Evolutionary conservation across 1,140 invertebrate species (phyloP).

Genomic region (Charaxes varanes): DNA sequence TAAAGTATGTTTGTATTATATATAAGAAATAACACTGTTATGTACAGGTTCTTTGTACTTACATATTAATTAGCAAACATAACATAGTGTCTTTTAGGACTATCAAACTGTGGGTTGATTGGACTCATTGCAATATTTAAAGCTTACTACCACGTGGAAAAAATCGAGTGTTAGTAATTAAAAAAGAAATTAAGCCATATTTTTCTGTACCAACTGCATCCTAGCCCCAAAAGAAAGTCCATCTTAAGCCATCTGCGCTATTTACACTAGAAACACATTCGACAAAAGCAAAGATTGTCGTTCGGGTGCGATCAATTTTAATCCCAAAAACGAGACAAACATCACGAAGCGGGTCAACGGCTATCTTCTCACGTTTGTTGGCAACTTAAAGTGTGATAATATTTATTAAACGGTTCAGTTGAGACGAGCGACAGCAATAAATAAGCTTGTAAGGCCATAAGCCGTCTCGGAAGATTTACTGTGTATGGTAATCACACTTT

Average conservation of each 20-base stretch:
- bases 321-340: conserved; percentile 67
- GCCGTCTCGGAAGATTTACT: conserved; percentile 65
- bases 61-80: too few relatives aligned
- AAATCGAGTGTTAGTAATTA: too few relatives aligned
- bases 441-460: conserved; percentile 62
- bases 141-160: too few relatives aligned
- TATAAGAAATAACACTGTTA: too few relatives aligned
- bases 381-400: conserved; percentile 70
- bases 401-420: conserved; percentile 70
- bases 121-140: too few relatives aligned
- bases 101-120: too few relatives aligned
- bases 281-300: conserved; percentile 60
- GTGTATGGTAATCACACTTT: conserved; percentile 54
- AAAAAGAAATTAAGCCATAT: too few relatives aligned
- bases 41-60: too few relatives aligned
- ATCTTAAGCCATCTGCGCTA: conserved; percentile 50
- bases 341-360: conserved; percentile 70
- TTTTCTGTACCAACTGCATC: too few relatives aligned
- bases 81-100: too few relatives aligned
- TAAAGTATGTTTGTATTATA: too few relatives aligned
- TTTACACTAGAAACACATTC: conserved; percentile 60
- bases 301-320: conserved; percentile 59
- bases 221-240: too few relatives aligned
- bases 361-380: conserved; percentile 71
- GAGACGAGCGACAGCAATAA: conserved; percentile 57